Percentiles rank a stretch among this genome's conserved stretches.
phyloP scores from a whole-genome alignment of 2,797 vertebrate genomes.

The Tachyglossus aculeatus region DNA sequence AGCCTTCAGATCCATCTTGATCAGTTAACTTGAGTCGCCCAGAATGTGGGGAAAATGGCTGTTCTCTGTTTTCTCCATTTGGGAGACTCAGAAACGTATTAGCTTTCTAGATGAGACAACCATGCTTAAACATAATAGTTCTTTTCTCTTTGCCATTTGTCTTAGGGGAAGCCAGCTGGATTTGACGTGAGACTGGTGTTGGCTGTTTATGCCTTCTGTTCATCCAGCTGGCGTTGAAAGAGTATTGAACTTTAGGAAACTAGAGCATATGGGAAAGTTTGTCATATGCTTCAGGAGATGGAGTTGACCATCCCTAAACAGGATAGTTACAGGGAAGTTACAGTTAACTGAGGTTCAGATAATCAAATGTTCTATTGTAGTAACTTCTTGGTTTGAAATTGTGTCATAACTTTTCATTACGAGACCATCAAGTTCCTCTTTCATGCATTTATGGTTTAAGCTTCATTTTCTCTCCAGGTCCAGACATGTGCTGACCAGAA shows the following conservation, averaged over 20 bases:
- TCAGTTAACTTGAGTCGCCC: too few species aligned
- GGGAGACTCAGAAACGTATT: neutral
- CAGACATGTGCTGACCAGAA: conserved; percentile 79
- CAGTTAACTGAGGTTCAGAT: neutral
- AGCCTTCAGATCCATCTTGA: too few species aligned
- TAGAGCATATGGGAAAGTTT: conserved; percentile 6
- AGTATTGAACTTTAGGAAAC: conserved; percentile 3
- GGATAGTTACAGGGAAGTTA: neutral
- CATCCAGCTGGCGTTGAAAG: neutral
- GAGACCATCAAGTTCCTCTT: conserved; percentile 18
- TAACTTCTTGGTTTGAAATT: conserved; percentile 15
- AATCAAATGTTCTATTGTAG: neutral
- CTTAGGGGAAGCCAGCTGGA: neutral
- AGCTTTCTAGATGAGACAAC: neutral
- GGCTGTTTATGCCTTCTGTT: neutral
- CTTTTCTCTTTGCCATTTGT: neutral
- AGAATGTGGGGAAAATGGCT: neutral
- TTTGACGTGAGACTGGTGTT: neutral
- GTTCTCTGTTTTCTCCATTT: conserved; percentile 13
- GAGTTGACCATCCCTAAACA: neutral
- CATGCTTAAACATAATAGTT: neutral
- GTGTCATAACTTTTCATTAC: too few species aligned
- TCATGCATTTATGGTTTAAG: neutral
- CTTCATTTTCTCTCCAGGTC: conserved; percentile 55
- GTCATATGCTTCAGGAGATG: neutral